Conservation (phyloP, 1,140 invertebrate species). For the Cepaea nemoralis region DNA sequence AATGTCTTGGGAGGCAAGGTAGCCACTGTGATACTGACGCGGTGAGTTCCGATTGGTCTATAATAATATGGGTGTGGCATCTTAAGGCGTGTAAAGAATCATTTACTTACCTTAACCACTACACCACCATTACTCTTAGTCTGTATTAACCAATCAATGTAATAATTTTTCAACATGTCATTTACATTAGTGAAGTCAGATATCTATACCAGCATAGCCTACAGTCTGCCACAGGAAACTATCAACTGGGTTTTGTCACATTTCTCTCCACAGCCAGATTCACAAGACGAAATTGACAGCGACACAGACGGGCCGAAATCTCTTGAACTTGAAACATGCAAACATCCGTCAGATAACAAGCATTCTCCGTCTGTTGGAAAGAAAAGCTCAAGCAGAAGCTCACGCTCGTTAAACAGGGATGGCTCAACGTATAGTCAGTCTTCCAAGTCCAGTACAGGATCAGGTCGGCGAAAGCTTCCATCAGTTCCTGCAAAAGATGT, state of each 20-base stretch:
- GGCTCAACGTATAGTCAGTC: constrained; percentile 42
- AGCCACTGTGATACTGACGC: too few species aligned
- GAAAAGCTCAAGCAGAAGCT: constrained; percentile 25
- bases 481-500: constrained; percentile 30
- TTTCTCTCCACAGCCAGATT: constrained; percentile 19
- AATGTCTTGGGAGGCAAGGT: too few species aligned
- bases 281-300: constrained; percentile 33
- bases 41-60: too few species aligned
- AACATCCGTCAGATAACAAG: background rate
- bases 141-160: too few species aligned
- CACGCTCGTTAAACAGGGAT: constrained; percentile 32
- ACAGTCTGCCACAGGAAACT: too few species aligned
- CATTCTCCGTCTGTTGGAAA: constrained; percentile 32
- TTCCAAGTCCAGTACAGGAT: constrained; percentile 40
- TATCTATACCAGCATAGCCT: too few species aligned
- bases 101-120: too few species aligned
- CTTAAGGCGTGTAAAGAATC: too few species aligned
- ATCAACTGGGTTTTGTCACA: background rate
- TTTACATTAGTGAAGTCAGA: too few species aligned
- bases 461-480: constrained; percentile 50
- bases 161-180: too few species aligned
- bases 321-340: background rate
- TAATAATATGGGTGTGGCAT: too few species aligned
- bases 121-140: too few species aligned
- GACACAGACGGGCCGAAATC: background rate